Evolutionary conservation across 2,797 vertebrate genomes (phyloP), one percentile per base, ranked within the genome.

Genomic region (Glyptemys insculpta): DNA sequence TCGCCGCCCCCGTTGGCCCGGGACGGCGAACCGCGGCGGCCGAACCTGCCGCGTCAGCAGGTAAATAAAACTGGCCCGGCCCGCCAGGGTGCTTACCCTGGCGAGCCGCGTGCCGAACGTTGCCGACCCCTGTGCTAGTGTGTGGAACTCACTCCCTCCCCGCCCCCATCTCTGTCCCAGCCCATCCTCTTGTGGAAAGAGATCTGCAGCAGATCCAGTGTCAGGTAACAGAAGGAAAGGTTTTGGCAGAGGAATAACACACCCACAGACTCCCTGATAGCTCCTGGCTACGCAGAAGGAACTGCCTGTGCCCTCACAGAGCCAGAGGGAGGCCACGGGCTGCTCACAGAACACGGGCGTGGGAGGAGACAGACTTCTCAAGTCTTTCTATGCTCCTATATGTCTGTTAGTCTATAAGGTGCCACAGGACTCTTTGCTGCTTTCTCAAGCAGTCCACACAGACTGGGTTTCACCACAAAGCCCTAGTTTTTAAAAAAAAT

Each of bases 291-390:
- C 3, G 1, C 57, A 44, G 16, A 81, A 85, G 89, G 1, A 54
- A 65, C 41, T 59, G 12, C 9, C 47, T 65, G 59, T 2, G 25
- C 18, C 8, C 10, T 37, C 18, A 11, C 65, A 37, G 65, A 37
- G n/a, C 18, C 44, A 6, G 4, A 0, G 0, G 3, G 53, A 3
- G 6, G 15, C n/a, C 19, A 41, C 3, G 15, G 1, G 5, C 23
- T 41, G 14, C 18, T 54, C 23, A 83, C 37, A 81, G 0, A 59
- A 81, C 50, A 50, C 12, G 1, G 34, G 2, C n/a, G 31, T 2
- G 7, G 37, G 82, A 76, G 74, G 41, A 37, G 12, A 83, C 12
- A 50, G 79, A 25, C 37, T 81, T 47, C 37, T 50, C 27, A 34
- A 53, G 34, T 41, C 41, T 41, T 41, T 41, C 41, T 41, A 41